phyloP scores from a whole-genome alignment of 92 coral and sea anemone species.

The Montipora capitata region DNA sequence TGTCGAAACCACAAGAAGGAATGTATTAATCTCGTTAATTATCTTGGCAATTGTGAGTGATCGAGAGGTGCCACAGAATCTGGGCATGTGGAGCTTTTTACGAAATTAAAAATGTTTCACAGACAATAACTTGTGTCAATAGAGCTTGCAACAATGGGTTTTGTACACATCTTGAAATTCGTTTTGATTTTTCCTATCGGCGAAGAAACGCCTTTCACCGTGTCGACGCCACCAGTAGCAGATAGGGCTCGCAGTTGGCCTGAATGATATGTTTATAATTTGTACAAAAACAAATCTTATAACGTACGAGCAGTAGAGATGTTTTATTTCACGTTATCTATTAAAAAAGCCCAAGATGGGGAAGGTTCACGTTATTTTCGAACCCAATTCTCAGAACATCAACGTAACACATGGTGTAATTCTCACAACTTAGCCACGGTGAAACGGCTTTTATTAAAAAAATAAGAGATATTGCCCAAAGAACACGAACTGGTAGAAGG shows the following conservation, averaged over 20 bases:
- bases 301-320: constrained; percentile 33
- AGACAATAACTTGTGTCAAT: constrained; percentile 64
- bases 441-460: constrained; percentile 13
- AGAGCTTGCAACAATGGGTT: constrained; percentile 53
- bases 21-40: constrained; percentile 47
- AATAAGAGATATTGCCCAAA: constrained; percentile 8
- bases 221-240: constrained; percentile 60
- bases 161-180: constrained; percentile 49
- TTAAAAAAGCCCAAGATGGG: constrained; percentile 12
- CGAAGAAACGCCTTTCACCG: constrained; percentile 44
- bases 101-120: constrained; percentile 52
- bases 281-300: constrained; percentile 4
- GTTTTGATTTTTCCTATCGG: constrained; percentile 68
- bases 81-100: constrained; percentile 15
- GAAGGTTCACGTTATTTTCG: not conserved
- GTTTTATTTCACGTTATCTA: constrained; percentile 37
- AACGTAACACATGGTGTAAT: not conserved
- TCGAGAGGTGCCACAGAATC: constrained; percentile 10
- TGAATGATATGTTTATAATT: constrained; percentile 15
- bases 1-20: constrained; percentile 28
- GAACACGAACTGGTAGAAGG: constrained; percentile 33
- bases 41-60: constrained; percentile 29
- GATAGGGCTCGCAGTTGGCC: constrained; percentile 19
- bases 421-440: not conserved
- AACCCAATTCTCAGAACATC: not conserved